Conservation (phyloP, 2,113 vertebrate genomes). For the Halcyon malimbica region DNA sequence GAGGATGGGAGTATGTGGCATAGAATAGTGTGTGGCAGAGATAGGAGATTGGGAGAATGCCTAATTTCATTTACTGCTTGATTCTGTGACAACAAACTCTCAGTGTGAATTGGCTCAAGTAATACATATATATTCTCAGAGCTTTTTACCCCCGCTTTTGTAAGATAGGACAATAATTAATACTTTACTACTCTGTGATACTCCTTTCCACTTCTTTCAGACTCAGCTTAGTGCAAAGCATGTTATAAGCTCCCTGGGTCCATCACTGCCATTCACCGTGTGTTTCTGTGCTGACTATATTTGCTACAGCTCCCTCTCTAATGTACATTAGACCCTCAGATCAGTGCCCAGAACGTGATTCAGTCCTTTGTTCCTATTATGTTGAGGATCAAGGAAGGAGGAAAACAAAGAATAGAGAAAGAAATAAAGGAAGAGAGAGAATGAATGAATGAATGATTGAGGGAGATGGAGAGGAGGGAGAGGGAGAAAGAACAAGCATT, state of each 20-base stretch:
- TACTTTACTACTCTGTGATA: neutral
- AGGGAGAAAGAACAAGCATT: neutral
- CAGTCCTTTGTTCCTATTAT: neutral
- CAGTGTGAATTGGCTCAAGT: neutral
- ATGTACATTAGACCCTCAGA: neutral
- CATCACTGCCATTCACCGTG: neutral
- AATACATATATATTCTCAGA: neutral
- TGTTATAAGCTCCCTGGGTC: neutral
- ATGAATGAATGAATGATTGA: neutral
- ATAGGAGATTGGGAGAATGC: fast-evolving
- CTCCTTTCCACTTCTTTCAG: neutral
- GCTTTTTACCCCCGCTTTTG: neutral
- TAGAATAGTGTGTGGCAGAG: neutral
- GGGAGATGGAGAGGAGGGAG: no score
- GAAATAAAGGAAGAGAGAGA: neutral
- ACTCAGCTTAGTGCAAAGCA: neutral
- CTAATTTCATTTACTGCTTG: neutral
- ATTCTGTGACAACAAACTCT: neutral
- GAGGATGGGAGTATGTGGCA: neutral
- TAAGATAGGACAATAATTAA: neutral
- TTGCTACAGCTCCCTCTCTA: neutral
- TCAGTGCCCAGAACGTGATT: fast-evolving
- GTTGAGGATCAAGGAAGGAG: neutral
- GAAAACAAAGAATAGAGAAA: neutral
- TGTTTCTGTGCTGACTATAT: neutral